A percentile compares a stretch with the other conserved stretches of the same genome.
These are phyloP conservation scores for Xiphorhynchus erythropygius DNA, from an alignment of 2,797 vertebrate genomes.

Conservation along the genomic window DNA sequence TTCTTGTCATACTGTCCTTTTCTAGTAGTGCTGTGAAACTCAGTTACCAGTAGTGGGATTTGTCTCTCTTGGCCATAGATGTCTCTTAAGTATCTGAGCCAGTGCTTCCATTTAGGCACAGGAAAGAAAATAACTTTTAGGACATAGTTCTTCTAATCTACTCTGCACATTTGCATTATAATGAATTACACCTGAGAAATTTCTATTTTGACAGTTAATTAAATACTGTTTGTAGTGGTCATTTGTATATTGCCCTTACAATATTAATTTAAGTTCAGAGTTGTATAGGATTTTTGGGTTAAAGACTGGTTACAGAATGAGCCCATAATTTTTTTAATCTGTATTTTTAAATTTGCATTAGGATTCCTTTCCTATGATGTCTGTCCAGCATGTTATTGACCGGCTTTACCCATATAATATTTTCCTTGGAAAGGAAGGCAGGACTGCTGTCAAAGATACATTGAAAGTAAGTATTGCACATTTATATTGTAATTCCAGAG, in stretches of 20 bases:
- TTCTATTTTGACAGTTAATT: neutral
- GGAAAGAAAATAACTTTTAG: neutral
- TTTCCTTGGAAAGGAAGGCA: conserved; percentile 90
- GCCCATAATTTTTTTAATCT: neutral
- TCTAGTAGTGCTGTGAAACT: neutral
- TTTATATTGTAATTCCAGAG: neutral
- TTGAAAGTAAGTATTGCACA: conserved; percentile 82
- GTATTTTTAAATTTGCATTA: conserved; percentile 62
- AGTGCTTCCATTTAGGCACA: neutral
- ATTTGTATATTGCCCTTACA: neutral
- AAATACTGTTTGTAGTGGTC: neutral
- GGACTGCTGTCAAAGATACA: conserved; percentile 84
- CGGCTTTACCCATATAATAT: conserved; percentile 89
- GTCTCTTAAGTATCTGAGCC: neutral
- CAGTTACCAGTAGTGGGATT: neutral
- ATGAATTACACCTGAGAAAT: neutral
- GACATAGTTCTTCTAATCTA: neutral
- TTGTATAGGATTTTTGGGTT: neutral
- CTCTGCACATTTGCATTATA: neutral
- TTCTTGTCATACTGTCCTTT: neutral
- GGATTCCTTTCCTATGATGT: conserved; percentile 89
- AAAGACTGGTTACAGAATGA: neutral
- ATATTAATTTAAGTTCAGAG: neutral
- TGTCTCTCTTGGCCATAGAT: neutral
- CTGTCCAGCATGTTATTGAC: conserved; percentile 82